Percentiles rank a stretch among this genome's conserved stretches.
Conservation (phyloP, 2,113 vertebrate genomes). For the Albula goreensis region DNA sequence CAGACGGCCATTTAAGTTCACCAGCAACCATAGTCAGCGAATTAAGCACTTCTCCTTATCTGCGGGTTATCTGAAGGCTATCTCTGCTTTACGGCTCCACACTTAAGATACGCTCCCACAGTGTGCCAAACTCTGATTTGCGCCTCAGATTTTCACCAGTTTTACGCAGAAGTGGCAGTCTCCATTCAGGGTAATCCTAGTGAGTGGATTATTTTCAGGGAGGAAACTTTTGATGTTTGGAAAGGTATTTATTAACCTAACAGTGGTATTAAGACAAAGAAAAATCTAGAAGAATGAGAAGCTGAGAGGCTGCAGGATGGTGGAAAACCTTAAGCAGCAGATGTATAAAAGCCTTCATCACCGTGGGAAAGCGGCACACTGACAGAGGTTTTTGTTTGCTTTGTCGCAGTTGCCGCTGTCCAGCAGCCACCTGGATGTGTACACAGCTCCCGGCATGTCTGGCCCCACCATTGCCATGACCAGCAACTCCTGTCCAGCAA, state of each 20-base stretch:
- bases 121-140: not conserved
- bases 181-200: not conserved
- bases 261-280: too few relatives aligned
- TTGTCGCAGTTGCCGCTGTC: conserved; percentile 82
- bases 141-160: not conserved
- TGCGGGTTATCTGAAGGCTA: conserved; percentile 7
- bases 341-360: too few relatives aligned
- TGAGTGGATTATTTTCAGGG: too few relatives aligned
- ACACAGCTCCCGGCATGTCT: conserved; percentile 85
- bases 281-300: too few relatives aligned
- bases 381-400: not conserved
- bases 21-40: not conserved
- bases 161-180: not conserved
- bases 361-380: too few relatives aligned
- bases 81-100: not conserved
- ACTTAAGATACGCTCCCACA: not conserved
- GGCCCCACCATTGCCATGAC: conserved; percentile 83
- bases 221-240: too few relatives aligned
- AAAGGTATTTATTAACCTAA: too few relatives aligned
- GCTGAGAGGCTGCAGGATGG: too few relatives aligned
- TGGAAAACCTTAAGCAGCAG: too few relatives aligned
- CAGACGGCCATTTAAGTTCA: not conserved
- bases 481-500: conserved; percentile 96
- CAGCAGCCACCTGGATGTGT: conserved; percentile 90
- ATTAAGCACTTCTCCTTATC: not conserved